A percentile compares a stretch with the other conserved stretches of the same genome.
Conservation (phyloP, 2,888 invertebrate genomes). For the Autographa pulchrina region DNA sequence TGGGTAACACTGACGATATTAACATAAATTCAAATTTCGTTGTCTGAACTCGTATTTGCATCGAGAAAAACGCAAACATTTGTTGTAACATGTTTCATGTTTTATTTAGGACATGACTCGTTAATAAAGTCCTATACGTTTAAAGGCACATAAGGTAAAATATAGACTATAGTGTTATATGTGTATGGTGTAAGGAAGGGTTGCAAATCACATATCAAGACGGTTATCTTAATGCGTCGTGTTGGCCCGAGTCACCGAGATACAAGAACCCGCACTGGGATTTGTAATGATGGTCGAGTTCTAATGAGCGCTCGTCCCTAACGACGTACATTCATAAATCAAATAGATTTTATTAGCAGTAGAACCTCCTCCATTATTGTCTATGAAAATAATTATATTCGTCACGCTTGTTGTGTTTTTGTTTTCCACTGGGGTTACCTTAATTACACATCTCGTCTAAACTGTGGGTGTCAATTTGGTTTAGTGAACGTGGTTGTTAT, state of each 20-base stretch:
- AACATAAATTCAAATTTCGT: slow-evolving; percentile 15
- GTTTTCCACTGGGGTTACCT: background rate
- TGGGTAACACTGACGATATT: slow-evolving; percentile 9
- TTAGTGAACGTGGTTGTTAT: no score
- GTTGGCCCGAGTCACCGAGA: slow-evolving; percentile 35
- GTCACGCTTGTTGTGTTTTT: background rate
- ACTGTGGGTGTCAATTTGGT: no score
- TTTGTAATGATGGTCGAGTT: slow-evolving; percentile 48
- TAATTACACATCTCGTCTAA: background rate
- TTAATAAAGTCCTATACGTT: background rate
- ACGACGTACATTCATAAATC: slow-evolving; percentile 26
- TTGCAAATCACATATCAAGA: slow-evolving; percentile 41
- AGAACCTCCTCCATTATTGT: background rate
- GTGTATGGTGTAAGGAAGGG: slow-evolving; percentile 9
- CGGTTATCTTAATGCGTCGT: slow-evolving; percentile 41
- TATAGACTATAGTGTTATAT: background rate
- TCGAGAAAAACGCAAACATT: slow-evolving; percentile 12
- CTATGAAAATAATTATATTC: background rate
- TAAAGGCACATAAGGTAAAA: background rate
- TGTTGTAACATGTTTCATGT: slow-evolving; percentile 7
- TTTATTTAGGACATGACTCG: slow-evolving; percentile 2
- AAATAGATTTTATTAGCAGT: slow-evolving; percentile 21
- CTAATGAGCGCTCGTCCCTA: slow-evolving; percentile 45
- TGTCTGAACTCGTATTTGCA: slow-evolving; percentile 11
- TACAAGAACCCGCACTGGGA: slow-evolving; percentile 38